phyloP scores from a whole-genome alignment of 2,888 invertebrate species.

The Tillus elongatus region DNA sequence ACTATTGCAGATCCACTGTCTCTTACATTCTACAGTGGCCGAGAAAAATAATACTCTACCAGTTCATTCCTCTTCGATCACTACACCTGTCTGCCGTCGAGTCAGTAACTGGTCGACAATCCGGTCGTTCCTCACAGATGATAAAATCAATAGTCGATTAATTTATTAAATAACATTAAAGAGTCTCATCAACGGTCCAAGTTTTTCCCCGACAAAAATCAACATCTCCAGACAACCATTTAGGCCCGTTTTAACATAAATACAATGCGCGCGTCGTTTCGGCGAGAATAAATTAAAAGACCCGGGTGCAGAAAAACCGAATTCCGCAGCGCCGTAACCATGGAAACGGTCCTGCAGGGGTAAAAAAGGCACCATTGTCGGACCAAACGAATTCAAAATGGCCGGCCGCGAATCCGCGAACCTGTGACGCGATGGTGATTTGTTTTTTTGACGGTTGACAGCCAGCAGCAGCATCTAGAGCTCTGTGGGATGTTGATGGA shows the following conservation, averaged over 20 bases:
- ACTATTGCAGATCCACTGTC: too few relatives aligned
- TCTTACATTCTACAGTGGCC: too few relatives aligned
- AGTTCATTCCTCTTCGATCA: too few relatives aligned
- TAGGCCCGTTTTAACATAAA: conserved; percentile 3
- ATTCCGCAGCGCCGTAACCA: background rate
- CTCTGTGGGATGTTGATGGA: background rate
- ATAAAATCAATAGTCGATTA: conserved; percentile 16
- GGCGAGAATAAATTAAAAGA: conserved; percentile 1
- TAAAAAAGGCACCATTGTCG: conserved; percentile 9
- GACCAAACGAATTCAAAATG: conserved; percentile 12
- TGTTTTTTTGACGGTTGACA: conserved; percentile 3
- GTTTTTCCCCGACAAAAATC: background rate
- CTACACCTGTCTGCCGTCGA: too few relatives aligned
- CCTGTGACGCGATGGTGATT: conserved; percentile 6
- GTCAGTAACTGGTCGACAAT: too few relatives aligned
- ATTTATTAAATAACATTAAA: conserved; percentile 17
- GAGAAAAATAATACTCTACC: too few relatives aligned
- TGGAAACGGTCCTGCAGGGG: conserved; percentile 2
- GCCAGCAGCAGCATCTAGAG: background rate
- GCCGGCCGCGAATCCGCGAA: conserved; percentile 6
- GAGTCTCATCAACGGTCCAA: conserved; percentile 16
- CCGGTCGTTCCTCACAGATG: too few relatives aligned
- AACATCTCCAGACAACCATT: background rate
- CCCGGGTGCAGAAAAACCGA: too few relatives aligned
- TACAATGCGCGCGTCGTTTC: background rate